Percentiles rank a stretch among this genome's conserved stretches.
These are phyloP conservation scores for Antrozous pallidus DNA, from an alignment of 2,797 vertebrate genomes.

Conservation along the genomic window DNA sequence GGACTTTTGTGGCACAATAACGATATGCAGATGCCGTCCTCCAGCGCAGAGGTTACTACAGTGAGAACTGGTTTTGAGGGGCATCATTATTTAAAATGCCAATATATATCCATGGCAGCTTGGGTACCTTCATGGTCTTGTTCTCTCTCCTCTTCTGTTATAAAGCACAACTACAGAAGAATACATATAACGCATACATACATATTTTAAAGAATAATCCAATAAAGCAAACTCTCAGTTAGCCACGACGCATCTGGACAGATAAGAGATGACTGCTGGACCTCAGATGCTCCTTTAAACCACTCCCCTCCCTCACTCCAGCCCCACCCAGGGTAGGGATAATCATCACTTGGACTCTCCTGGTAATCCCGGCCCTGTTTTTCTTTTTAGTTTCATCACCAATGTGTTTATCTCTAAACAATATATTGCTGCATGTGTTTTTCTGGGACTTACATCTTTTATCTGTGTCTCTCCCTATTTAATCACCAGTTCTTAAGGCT, in stretches of 20 bases:
- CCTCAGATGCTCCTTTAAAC: not conserved
- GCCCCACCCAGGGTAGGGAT: no score
- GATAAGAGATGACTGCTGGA: not conserved
- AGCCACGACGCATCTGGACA: not conserved
- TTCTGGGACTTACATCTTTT: not conserved
- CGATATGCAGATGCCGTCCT: not conserved
- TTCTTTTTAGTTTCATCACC: not conserved
- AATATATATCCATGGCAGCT: not conserved
- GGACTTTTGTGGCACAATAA: conserved; percentile 24
- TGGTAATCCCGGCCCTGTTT: not conserved
- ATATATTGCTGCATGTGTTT: not conserved
- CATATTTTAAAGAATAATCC: not conserved
- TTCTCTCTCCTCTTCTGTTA: not conserved
- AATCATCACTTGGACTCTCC: not conserved
- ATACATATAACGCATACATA: not conserved
- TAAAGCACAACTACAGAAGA: not conserved
- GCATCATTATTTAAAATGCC: not conserved
- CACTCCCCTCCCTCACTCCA: rapidly evolving
- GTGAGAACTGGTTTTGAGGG: not conserved
- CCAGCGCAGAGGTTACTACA: not conserved
- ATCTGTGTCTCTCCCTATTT: not conserved
- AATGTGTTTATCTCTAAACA: not conserved
- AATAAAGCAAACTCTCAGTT: not conserved
- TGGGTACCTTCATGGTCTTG: not conserved
- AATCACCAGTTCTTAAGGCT: not conserved